Evolutionary conservation across 1,140 invertebrate genomes (phyloP), one percentile per base, ranked within the genome.

Genomic region (Aphelinus atriplicis): DNA sequence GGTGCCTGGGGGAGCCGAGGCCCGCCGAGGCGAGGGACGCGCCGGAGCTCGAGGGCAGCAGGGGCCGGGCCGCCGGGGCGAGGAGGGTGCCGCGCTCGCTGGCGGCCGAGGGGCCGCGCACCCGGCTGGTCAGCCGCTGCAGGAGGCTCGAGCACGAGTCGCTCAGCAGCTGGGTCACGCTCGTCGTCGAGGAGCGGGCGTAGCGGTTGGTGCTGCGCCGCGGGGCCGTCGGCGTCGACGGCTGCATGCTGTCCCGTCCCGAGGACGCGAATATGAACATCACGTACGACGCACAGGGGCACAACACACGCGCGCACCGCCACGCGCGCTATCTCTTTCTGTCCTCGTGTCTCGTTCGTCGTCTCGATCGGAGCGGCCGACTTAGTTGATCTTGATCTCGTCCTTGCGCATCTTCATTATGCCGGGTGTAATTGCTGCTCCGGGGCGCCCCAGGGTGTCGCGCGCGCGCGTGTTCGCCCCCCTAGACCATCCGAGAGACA

Each of bases 111-210:
- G 93, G 93, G 50, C 93, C 93, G 50, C 94, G 90, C 3, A 92
- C 90, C 51, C 89, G 83, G 51, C 92, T 92, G 0, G 93, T 93
- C 77, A 96, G 87, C 62, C 94, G 89, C 79, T 95, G 94, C 70
- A 96, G 89, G 47, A 96, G 89, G 86, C 91, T 96, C 76, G 94
- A 93, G 86, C 94, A 96, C 73, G 94, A 95, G 81, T 96, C 94
- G 65, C 91, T 93, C 73, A 96, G 87, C 77, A 96, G 87, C 85
- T 96, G 95, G 61, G 94, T 94, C 70, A 96, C 94, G 87, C 94
- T 95, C 10, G 93, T 94, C 51, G 90, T 91, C 48, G 93, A 94
- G 42, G 93, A 92, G 42, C 94, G 91, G 56, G 91, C 88, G 85
- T 95, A 95, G 53, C 93, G 90, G 79, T 90, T 89, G 69, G 3